Conservation (phyloP, 2,113 vertebrate species). For the Trematocara macrostoma region DNA sequence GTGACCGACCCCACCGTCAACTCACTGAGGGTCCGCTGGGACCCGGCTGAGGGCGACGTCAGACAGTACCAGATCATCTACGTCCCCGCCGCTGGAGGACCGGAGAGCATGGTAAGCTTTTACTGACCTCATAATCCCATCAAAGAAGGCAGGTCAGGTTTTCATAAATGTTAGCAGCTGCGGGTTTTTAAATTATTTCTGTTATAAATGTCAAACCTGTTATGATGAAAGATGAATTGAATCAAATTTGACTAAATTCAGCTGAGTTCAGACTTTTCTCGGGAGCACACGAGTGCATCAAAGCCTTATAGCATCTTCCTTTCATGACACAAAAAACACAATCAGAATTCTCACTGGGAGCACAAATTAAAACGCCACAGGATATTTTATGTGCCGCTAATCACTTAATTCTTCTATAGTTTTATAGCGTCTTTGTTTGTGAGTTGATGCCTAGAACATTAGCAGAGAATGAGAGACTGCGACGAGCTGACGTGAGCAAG, state of each 20-base stretch:
- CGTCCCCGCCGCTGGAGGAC: slow-evolving; percentile 71
- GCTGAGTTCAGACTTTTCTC: background rate
- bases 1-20: slow-evolving; percentile 88
- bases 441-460: background rate
- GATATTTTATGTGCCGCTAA: background rate
- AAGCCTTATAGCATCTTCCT: background rate
- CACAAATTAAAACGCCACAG: background rate
- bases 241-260: background rate
- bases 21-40: slow-evolving; percentile 86
- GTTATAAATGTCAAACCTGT: background rate
- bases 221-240: background rate
- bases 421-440: background rate
- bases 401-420: background rate
- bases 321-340: background rate
- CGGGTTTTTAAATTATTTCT: background rate
- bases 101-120: slow-evolving; percentile 76
- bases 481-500: background rate
- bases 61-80: slow-evolving; percentile 88
- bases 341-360: background rate
- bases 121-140: background rate
- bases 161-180: background rate
- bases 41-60: slow-evolving; percentile 87
- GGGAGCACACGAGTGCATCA: background rate
- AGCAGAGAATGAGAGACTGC: background rate
- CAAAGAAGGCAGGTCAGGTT: background rate